Conservation (phyloP, 2,113 vertebrate species). For the Gobio gobio region DNA sequence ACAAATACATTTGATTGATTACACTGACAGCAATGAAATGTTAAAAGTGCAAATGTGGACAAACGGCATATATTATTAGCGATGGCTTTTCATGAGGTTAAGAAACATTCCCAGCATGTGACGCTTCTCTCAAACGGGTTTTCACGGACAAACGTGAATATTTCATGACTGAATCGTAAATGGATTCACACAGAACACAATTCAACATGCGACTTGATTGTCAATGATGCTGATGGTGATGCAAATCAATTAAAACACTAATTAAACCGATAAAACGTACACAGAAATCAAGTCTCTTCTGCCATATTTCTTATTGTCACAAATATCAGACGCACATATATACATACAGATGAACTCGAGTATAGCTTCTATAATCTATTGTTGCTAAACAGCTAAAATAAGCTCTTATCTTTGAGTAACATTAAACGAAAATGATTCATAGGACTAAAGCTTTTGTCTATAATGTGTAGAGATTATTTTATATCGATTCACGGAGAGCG, state of each 20-base stretch:
- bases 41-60: conserved; percentile 39
- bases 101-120: neutral
- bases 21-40: conserved; percentile 21
- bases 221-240: neutral
- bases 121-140: neutral
- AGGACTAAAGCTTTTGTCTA: conserved; percentile 5
- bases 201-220: neutral
- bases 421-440: neutral
- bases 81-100: neutral
- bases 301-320: conserved; percentile 9
- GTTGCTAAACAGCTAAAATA: conserved; percentile 36
- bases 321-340: conserved; percentile 29
- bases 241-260: conserved; percentile 18
- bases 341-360: conserved; percentile 13
- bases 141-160: neutral
- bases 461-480: conserved; percentile 4
- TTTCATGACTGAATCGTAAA: neutral
- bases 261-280: neutral
- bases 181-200: conserved; percentile 4
- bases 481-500: neutral
- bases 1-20: conserved; percentile 23
- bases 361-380: conserved; percentile 32
- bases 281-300: conserved; percentile 1
- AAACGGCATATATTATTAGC: neutral
- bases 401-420: conserved; percentile 39